These are phyloP conservation scores for Arrhopalites spinosus DNA, from an alignment of 2,888 invertebrate genomes.

Conservation along the genomic window DNA sequence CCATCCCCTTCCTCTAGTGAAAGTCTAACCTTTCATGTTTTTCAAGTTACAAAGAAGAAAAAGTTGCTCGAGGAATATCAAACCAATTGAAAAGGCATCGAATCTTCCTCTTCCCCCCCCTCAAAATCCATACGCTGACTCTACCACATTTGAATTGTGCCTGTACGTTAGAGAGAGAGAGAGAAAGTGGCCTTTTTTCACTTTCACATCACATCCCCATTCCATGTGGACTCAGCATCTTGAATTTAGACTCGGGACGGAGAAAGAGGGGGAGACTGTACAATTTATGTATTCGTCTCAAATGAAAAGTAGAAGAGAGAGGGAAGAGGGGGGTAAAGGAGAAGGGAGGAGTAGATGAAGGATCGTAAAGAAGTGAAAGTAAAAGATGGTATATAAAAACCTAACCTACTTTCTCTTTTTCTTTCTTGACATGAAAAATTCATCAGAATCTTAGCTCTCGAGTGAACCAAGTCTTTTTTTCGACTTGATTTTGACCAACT, in stretches of 20 bases:
- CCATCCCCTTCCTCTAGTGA: not conserved
- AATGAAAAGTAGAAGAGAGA: constrained; percentile 9
- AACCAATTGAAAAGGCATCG: constrained; percentile 10
- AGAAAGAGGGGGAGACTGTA: not conserved
- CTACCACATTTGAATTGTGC: not conserved
- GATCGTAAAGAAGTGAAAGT: not conserved
- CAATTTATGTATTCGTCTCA: not conserved
- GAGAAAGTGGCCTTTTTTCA: no score
- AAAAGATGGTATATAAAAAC: constrained; percentile 7
- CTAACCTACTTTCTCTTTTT: constrained; percentile 26
- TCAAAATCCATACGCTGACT: not conserved
- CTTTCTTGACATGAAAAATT: constrained; percentile 22
- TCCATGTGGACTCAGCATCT: not conserved
- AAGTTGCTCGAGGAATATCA: constrained; percentile 2
- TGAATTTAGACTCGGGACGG: not conserved
- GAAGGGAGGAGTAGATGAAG: not conserved
- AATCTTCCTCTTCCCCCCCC: not conserved
- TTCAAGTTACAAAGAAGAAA: constrained; percentile 7
- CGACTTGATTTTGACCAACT: constrained; percentile 1
- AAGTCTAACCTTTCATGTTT: constrained; percentile 23
- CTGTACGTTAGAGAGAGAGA: not conserved
- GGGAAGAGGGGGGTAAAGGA: not conserved
- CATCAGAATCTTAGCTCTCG: constrained; percentile 14
- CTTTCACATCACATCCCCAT: no score
- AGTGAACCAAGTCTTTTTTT: no score